These are phyloP conservation scores for Eupithecia vulgata DNA, from an alignment of 2,888 invertebrate species.

Conservation along the genomic window DNA sequence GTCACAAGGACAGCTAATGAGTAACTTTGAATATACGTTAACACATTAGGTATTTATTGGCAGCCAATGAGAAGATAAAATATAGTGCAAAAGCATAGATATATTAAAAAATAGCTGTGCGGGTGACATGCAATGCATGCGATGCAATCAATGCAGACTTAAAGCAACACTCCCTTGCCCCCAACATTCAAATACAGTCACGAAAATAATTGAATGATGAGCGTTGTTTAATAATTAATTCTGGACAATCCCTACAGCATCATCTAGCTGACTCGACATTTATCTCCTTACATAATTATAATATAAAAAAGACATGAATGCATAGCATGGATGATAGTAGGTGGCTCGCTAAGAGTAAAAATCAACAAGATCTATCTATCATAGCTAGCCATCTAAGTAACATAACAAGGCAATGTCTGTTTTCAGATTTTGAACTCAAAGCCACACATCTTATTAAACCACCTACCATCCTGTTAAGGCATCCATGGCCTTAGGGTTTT, in stretches of 20 bases:
- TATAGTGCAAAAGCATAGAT: constrained; percentile 3
- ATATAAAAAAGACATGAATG: no score
- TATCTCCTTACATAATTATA: no score
- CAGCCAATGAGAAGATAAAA: not conserved
- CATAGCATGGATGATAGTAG: no score
- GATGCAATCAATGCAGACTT: not conserved
- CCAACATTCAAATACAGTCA: not conserved
- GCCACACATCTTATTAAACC: not conserved
- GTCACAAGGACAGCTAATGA: constrained; percentile 27
- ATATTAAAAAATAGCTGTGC: not conserved
- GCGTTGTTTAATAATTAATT: not conserved
- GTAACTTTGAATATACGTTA: not conserved
- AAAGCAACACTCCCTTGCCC: not conserved
- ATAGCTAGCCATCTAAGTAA: not conserved
- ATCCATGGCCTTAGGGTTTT: not conserved
- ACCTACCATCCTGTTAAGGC: not conserved
- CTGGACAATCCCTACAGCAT: no score
- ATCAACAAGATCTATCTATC: not conserved
- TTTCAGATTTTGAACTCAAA: not conserved
- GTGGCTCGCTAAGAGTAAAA: no score
- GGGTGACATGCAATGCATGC: not conserved
- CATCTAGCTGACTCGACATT: no score
- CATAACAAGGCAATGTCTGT: not conserved
- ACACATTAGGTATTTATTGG: not conserved
- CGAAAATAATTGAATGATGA: not conserved